Conservation (phyloP, 2,888 invertebrate genomes). For the Hesperia comma region DNA sequence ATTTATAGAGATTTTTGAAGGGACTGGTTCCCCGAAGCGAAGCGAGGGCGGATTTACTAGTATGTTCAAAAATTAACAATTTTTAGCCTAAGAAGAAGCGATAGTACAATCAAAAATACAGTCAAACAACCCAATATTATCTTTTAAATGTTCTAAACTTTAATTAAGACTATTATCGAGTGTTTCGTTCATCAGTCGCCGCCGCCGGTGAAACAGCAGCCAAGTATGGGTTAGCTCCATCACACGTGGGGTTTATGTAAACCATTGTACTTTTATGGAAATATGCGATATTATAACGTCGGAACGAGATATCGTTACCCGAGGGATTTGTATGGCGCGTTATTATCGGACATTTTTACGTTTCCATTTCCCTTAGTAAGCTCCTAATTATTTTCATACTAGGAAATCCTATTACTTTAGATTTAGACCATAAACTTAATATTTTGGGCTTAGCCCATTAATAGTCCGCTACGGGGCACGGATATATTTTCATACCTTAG, state of each 20-base stretch:
- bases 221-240: constrained; percentile 57
- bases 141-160: no score
- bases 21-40: no score
- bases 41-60: no score
- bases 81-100: no score
- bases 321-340: constrained; percentile 53
- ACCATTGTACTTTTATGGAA: constrained; percentile 67
- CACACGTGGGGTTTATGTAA: constrained; percentile 64
- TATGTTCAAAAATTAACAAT: no score
- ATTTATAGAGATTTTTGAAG: no score
- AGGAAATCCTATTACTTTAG: neutral
- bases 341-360: constrained; percentile 46
- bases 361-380: constrained; percentile 30
- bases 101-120: no score
- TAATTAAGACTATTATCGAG: no score
- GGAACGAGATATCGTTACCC: constrained; percentile 53
- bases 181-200: neutral
- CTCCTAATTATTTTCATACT: constrained; percentile 18
- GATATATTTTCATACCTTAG: no score
- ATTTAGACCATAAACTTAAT: neutral
- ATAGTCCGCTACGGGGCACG: no score
- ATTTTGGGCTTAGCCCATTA: no score
- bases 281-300: constrained; percentile 61
- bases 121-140: no score
- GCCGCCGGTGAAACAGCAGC: neutral